Base-by-base conservation (phyloP, 1,140 invertebrate genomes). In the Achroia grisella region DNA sequence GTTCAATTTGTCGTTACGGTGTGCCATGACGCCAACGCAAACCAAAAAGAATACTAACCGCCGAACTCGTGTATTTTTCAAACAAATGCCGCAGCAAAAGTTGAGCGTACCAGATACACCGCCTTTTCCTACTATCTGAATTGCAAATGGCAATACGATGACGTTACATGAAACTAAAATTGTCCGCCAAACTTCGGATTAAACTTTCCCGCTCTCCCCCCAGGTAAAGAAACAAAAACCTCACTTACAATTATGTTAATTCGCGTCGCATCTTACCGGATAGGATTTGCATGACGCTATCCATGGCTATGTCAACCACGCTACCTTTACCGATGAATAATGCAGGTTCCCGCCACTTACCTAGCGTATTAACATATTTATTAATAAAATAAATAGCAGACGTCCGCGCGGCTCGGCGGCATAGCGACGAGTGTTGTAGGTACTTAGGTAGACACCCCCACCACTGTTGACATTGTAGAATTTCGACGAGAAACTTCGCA, bases 171-270 rank as follows among this genome's bases (percentile, higher is more conserved):
- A 71, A 83, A 80, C 77, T 79, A 79, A 79, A 83, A 81, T 71
- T 79, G 73, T 79, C 73, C 58, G 64, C 56, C 77, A 74, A 83
- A 83, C 77, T 83, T 81, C 64, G 65, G 65, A 83, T 83, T 80
- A 83, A 83, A 77, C 70, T 77, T 78, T 70, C 17, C 17, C n/a
- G n/a, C n/a, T 2, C 17, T 2, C 17, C 17, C 56, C 57, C 67
- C 74, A 78, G 75, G 75, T 79, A 74, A 65, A 74, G 80, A 81
- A 81, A 84, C 80, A 81, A 84, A 83, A 84, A 80, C 80, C 73
- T 72, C 71, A 71, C 67, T 79, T 76, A 76, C 76, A 80, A 81
- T 84, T 81, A 84, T 84, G 75, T 80, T 84, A 84, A 83, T 83
- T 77, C 61, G 48, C 54, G 62, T 55, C 68, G 73, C 74, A 79